Base-by-base conservation (phyloP, 1,140 invertebrate species). In the Zaprionus vittiger region DNA sequence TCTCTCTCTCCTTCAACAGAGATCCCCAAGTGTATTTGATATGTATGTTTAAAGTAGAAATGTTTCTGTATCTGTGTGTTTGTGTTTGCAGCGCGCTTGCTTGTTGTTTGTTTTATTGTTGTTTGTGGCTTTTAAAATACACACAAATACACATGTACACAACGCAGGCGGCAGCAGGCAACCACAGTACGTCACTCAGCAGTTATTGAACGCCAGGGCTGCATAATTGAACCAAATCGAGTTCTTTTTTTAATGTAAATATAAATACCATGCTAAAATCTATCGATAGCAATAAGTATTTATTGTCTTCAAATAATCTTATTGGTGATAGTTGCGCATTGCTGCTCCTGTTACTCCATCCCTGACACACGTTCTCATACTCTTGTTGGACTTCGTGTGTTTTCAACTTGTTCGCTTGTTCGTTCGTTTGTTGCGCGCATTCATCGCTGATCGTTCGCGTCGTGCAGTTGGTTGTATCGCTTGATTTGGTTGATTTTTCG, bases 1-100 rank as follows among this genome's bases (percentile, higher is more conserved):
- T 41, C 31, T 41, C 31, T 9, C 31, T 11, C 31, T 34, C 31
- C 52, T 65, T 38, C 49, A 17, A 15, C 37, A 68, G 49, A 79
- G 65, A 73, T 71, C 34, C 47, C 17, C 47, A 24, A 73, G 41
- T 62, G 73, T 61, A 73, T 75, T 84, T 75, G 79, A 86, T 85
- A 85, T 86, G 79, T 85, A 85, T 86, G 79, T 87, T 86, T 86
- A 80, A 83, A 86, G 72, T 60, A 80, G 59, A 68, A 80, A 57
- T 52, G 73, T 85, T 57, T 44, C 15, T 34, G 63, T 44, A 65
- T 47, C 60, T 65, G 66, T 57, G 44, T 49, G 61, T 54, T 64
- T 82, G 69, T 74, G 62, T 54, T 47, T 44, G 47, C 54, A 72
- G 17, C 20, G 55, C 74, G 65, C 66, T 81, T 61, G 66, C 62